Evolutionary conservation across 2,113 vertebrate genomes (phyloP).

Genomic region (Pao palembangensis): DNA sequence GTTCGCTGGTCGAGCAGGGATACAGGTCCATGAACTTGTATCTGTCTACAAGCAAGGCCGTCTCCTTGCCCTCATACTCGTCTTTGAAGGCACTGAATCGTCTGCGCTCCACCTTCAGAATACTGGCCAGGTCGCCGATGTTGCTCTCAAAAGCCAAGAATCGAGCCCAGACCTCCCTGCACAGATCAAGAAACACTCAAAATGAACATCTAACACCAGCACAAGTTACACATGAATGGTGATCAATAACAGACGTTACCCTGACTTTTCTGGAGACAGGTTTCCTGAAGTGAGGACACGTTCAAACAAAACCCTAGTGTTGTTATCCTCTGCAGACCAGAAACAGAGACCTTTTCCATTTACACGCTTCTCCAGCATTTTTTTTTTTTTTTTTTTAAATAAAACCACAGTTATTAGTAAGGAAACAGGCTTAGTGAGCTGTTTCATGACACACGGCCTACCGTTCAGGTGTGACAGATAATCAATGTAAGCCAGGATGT

Average conservation of each 20-base stretch:
- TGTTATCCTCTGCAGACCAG: constrained; percentile 89
- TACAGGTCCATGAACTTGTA: constrained; percentile 99
- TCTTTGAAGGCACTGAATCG: constrained; percentile 96
- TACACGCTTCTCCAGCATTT: not conserved
- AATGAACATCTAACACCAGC: not conserved
- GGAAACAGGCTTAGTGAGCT: not conserved
- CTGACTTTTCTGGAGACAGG: constrained; percentile 96
- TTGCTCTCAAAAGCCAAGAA: constrained; percentile 98
- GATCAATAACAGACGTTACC: constrained; percentile 69
- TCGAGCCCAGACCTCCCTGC: constrained; percentile 95
- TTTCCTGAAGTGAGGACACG: constrained; percentile 97
- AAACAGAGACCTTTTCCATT: not conserved
- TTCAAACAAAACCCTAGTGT: constrained; percentile 98
- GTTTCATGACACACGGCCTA: constrained; percentile 62
- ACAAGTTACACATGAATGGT: not conserved
- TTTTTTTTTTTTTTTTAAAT: not conserved
- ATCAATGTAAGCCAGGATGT: constrained; percentile 97
- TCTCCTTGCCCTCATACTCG: constrained; percentile 98
- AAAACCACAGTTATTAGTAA: not conserved
- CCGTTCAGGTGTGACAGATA: constrained; percentile 99
- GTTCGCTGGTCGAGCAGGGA: constrained; percentile 92
- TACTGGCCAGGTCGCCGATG: constrained; percentile 97
- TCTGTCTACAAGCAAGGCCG: constrained; percentile 92
- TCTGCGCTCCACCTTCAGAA: constrained; percentile 94
- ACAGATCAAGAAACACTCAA: constrained; percentile 1